These are phyloP conservation scores for Drosophila tani DNA, from an alignment of 1,140 invertebrate species.

Conservation along the genomic window DNA sequence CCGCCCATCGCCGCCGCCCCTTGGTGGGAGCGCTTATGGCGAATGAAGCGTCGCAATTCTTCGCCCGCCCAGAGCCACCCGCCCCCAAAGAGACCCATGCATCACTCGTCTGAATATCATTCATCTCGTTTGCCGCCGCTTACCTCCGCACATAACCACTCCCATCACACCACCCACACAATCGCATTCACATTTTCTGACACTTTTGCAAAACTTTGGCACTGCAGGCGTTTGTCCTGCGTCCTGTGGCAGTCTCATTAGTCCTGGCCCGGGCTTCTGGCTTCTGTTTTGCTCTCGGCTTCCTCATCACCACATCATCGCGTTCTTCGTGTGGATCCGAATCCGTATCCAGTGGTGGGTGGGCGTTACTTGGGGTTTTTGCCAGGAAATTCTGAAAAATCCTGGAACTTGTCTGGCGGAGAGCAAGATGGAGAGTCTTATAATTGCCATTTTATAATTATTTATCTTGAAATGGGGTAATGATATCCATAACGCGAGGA, in stretches of 20 bases:
- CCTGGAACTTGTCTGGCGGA: conserved; percentile 1
- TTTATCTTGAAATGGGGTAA: conserved; percentile 18
- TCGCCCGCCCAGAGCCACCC: conserved; percentile 32
- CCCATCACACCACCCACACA: conserved; percentile 33
- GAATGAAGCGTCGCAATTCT: conserved; percentile 74
- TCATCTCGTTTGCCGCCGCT: conserved; percentile 73
- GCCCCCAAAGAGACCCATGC: conserved; percentile 76
- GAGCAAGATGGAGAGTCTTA: conserved; percentile 8
- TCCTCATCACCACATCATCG: conserved; percentile 35
- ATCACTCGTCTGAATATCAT: conserved; percentile 83
- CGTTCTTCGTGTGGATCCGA: conserved; percentile 27
- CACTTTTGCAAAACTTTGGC: conserved; percentile 69
- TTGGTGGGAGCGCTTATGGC: conserved; percentile 41
- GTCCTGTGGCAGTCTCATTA: conserved; percentile 55
- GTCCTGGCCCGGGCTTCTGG: conserved; percentile 31
- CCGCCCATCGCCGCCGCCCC: conserved; percentile 15
- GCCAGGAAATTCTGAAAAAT: conserved; percentile 7
- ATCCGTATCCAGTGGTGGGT: conserved; percentile 27
- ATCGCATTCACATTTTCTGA: conserved; percentile 52
- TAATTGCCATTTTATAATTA: conserved; percentile 52
- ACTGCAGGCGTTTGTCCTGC: conserved; percentile 50
- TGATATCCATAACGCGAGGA: conserved; percentile 4
- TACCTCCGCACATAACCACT: conserved; percentile 69
- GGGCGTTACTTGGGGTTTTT: conserved; percentile 36
- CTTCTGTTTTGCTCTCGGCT: conserved; percentile 31